These are phyloP conservation scores for Octodon degus DNA, from an alignment of 2,113 vertebrate species.

Conservation along the genomic window DNA sequence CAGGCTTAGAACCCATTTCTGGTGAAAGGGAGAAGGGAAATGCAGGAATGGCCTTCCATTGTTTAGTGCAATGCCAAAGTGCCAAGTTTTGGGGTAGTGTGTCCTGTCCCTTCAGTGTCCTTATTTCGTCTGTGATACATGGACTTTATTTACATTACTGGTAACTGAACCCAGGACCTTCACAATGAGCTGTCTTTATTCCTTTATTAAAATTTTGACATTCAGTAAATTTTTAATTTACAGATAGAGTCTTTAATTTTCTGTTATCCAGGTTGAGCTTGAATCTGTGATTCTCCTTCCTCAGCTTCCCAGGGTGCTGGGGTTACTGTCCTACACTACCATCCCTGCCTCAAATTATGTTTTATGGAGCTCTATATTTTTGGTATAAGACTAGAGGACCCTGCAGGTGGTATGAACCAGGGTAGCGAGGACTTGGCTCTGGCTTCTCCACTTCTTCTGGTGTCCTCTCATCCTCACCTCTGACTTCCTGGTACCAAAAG, in stretches of 20 bases:
- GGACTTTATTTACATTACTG: background rate
- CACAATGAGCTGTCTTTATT: background rate
- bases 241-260: background rate
- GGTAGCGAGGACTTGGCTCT: background rate
- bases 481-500: background rate
- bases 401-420: background rate
- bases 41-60: background rate
- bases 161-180: background rate
- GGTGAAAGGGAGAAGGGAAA: background rate
- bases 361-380: background rate
- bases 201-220: background rate
- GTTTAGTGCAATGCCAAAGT: background rate
- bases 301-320: background rate
- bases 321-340: background rate
- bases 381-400: background rate
- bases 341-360: background rate
- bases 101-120: background rate
- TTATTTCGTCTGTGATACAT: background rate
- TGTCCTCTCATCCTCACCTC: background rate
- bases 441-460: background rate
- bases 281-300: background rate
- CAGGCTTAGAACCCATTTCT: background rate
- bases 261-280: background rate
- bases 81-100: background rate
- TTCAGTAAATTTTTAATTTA: background rate